Evolutionary conservation across 2,113 vertebrate genomes (phyloP).

Genomic region (Cephalophus harveyi): DNA sequence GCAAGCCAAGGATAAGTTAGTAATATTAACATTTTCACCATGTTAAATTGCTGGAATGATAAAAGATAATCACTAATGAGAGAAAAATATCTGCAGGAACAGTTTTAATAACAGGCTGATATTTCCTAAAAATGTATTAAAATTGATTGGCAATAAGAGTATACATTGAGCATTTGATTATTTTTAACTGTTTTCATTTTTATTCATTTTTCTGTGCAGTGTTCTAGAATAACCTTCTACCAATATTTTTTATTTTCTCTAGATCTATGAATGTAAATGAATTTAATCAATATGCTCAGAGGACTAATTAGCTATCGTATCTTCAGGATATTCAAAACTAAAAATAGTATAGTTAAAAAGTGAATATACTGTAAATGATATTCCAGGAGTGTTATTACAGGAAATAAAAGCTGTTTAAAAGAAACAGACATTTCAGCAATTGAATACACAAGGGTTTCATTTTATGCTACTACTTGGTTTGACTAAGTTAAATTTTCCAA

Average conservation of each 20-base stretch:
- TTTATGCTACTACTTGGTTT: constrained; percentile 48
- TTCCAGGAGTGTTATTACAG: constrained; percentile 45
- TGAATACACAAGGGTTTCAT: constrained; percentile 26
- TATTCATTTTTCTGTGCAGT: neutral
- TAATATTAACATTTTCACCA: neutral
- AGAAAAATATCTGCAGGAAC: neutral
- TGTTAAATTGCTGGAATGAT: neutral
- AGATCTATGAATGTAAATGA: constrained; percentile 46
- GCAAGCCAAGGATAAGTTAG: neutral
- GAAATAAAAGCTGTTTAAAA: constrained; percentile 60
- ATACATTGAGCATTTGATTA: neutral
- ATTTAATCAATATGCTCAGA: constrained; percentile 62
- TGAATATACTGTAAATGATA: constrained; percentile 53
- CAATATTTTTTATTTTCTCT: neutral
- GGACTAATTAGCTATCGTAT: constrained; percentile 63
- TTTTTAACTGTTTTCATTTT: constrained; percentile 28
- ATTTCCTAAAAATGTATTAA: neutral
- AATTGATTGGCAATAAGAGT: neutral
- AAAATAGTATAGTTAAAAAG: constrained; percentile 31
- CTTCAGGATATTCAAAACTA: constrained; percentile 49
- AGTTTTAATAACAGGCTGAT: neutral
- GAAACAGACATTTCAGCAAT: constrained; percentile 57
- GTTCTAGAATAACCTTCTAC: neutral
- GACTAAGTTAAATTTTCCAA: constrained; percentile 51
- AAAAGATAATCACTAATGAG: neutral